Evolutionary conservation across 1,140 invertebrate species (phyloP), one percentile per base, ranked within the genome.

Genomic region (Drosophila mauritiana): DNA sequence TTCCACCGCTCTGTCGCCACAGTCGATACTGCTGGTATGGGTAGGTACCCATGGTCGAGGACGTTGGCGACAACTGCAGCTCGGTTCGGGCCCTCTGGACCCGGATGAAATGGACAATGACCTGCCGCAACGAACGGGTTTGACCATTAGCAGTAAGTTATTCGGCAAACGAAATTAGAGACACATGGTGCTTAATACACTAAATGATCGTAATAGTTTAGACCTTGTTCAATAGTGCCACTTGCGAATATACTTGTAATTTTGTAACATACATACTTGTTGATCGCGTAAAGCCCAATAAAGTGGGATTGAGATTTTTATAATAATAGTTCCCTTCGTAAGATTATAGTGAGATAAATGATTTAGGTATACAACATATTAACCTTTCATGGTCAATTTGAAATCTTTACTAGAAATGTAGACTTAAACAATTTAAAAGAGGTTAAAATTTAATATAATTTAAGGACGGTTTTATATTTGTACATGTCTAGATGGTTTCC

Each of bases 81-180:
- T 37, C 8, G 51, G 17, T 1, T 22, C 20, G 43, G 56, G 17
- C 43, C 56, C 56, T 58, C 56, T 48, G n/a, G 46, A 12, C 27
- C 51, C 46, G 27, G 37, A 46, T 42, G 27, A 65, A 64, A 43
- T 68, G 64, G 64, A 68, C 64, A 68, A 68, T 68, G 64, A 68
- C 64, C 64, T 68, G 64, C 59, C 46, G 46, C 64, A 51, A 65
- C 59, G 43, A 67, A 65, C 64, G 34, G 37, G 64, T 63, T 51
- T 48, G 45, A 36, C 48, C 37, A 52, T 68, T 51, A 34, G 46
- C 37, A 43, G 34, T 65, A 31, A 36, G 46, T 65, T 52, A 64
- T 48, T 64, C 52, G 34, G 37, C 40, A 34, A 48, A 51, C 15
- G 15, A 27, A 64, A 62, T 61, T 45, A 59, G 17, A 43, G 52